phyloP scores from a whole-genome alignment of 2,797 vertebrate species.

The Sebastes goodei region DNA sequence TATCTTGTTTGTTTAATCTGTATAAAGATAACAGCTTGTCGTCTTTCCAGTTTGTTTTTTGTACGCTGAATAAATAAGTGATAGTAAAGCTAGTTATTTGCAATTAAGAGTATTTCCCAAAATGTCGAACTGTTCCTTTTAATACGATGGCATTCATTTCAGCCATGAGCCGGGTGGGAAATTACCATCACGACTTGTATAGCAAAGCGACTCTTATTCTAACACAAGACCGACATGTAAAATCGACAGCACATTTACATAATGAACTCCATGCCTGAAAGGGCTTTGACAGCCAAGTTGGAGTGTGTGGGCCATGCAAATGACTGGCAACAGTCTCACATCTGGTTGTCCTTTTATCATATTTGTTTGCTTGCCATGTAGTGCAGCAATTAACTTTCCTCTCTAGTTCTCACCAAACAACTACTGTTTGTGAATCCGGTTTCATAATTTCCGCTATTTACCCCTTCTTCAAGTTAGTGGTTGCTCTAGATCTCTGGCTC shows the following conservation, averaged over 20 bases:
- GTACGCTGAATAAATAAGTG: not conserved
- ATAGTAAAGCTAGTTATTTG: not conserved
- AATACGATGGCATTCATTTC: not conserved
- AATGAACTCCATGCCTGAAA: not conserved
- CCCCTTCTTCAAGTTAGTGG: not conserved
- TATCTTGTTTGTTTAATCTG: no score
- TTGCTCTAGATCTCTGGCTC: not conserved
- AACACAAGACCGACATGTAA: not conserved
- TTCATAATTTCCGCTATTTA: not conserved
- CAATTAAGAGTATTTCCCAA: not conserved
- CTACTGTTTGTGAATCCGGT: not conserved
- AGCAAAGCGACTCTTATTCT: not conserved
- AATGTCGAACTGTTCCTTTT: not conserved
- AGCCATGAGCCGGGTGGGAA: not conserved
- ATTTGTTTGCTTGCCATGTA: not conserved
- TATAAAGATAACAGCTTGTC: not conserved
- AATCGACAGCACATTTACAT: constrained; percentile 4
- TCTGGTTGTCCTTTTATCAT: not conserved
- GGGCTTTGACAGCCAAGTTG: not conserved
- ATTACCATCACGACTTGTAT: not conserved
- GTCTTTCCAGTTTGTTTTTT: not conserved
- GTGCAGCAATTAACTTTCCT: not conserved
- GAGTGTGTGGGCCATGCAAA: constrained; percentile 13
- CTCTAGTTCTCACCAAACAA: not conserved
- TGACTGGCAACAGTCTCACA: not conserved